Evolutionary conservation across 2,113 vertebrate species (phyloP), one percentile per base, ranked within the genome.

Genomic region (Hippopotamus amphibius): DNA sequence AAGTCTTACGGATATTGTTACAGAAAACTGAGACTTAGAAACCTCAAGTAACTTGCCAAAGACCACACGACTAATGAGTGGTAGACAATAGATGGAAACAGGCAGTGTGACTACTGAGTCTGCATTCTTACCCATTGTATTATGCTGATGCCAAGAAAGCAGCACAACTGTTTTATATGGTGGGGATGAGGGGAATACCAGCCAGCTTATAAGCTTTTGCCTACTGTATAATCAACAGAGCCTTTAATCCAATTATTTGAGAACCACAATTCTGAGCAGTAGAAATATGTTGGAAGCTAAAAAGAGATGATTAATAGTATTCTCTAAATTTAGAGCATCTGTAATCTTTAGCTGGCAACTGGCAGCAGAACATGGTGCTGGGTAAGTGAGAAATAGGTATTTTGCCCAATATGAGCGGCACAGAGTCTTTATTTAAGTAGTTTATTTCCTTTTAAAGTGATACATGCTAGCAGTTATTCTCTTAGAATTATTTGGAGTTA

Each of bases 161-260:
- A 46, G 69, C 28, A 16, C 72, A 53, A 46, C 22, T 22, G 82
- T 63, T 7, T 16, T 24, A 21, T 76, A 46, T 65, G 46, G n/a
- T 26, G 2, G 17, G 13, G 59, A 7, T 1, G 5, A 21, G 59
- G 26, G 43, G 21, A n/a, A 61, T 63, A 16, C 26, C 72, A 71
- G 43, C 19, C 37, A 21, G 57, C 48, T 65, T 55, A 48, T 30
- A 74, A 92, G 30, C 76, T 57, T 88, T 66, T 81, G 88, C 76
- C 68, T 50, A 33, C 55, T 82, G 8, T 82, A 5, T 66, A 88
- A 66, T 61, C 33, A 33, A 77, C 41, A 85, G 24, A 85, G 30
- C 7, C 17, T 86, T 90, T 90, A 61, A 90, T 74, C 57, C 59
- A 92, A 48, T 83, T 57, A 96, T 93, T 83, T 92, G 68, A 96